Percentiles rank a stretch among this genome's conserved stretches.
phyloP scores from a whole-genome alignment of 2,888 invertebrate species.

The Euzetes globulus region DNA sequence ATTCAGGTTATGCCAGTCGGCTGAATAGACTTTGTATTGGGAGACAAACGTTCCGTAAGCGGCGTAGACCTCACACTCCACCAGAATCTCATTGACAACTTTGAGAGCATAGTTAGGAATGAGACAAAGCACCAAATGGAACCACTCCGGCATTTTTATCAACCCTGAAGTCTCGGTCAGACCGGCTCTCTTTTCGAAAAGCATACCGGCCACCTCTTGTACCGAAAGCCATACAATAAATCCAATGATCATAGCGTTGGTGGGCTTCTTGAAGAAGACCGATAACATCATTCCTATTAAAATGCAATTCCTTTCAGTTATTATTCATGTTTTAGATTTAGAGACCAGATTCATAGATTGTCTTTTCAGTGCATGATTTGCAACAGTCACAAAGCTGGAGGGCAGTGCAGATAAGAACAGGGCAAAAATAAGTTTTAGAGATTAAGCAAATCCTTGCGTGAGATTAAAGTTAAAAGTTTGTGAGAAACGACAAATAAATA shows the following conservation, averaged over 20 bases:
- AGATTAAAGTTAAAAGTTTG: too few relatives aligned
- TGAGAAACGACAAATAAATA: too few relatives aligned
- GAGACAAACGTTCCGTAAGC: conserved; percentile 31
- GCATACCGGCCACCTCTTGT: conserved; percentile 31
- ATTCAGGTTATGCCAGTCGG: conserved; percentile 30
- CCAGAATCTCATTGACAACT: conserved; percentile 32
- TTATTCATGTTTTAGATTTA: too few relatives aligned
- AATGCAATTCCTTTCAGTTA: too few relatives aligned
- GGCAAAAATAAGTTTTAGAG: too few relatives aligned
- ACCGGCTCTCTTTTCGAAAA: conserved; percentile 34
- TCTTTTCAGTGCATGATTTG: too few relatives aligned
- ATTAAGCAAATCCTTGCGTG: too few relatives aligned
- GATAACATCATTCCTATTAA: conserved; percentile 22
- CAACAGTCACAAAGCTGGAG: too few relatives aligned
- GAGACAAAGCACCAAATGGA: conserved; percentile 33
- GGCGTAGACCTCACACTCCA: conserved; percentile 35
- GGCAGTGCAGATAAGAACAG: too few relatives aligned
- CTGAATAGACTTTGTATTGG: conserved; percentile 32
- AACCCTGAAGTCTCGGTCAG: conserved; percentile 34
- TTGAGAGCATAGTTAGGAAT: conserved; percentile 36
- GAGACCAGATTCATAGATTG: too few relatives aligned
- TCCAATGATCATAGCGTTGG: conserved; percentile 36
- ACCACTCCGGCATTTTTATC: conserved; percentile 30
- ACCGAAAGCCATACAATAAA: conserved; percentile 35
- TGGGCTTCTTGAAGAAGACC: conserved; percentile 33